phyloP scores from a whole-genome alignment of 2,797 vertebrate species.

The Anguilla megastoma region DNA sequence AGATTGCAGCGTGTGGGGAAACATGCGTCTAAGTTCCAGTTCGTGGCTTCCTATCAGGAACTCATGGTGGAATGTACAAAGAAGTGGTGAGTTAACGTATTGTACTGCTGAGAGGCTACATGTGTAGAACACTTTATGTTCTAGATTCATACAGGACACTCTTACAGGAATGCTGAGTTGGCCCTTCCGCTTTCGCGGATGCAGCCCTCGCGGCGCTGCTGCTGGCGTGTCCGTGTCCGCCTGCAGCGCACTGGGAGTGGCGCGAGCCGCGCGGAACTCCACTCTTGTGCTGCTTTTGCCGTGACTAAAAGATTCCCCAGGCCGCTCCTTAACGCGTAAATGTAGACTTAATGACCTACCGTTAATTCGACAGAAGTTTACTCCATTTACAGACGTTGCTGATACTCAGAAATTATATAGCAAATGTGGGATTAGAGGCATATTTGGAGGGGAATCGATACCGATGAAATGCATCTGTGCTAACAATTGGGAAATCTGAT shows the following conservation, averaged over 20 bases:
- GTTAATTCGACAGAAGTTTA: neutral
- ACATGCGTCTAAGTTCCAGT: constrained; percentile 81
- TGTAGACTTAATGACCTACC: neutral
- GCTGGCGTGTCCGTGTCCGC: constrained; percentile 29
- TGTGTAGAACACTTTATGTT: constrained; percentile 25
- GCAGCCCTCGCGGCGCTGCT: constrained; percentile 22
- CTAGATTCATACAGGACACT: neutral
- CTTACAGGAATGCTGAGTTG: constrained; percentile 42
- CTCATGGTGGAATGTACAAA: constrained; percentile 82
- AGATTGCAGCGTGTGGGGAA: constrained; percentile 81
- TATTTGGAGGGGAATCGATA: neutral
- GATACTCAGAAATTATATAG: neutral
- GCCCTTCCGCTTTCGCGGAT: constrained; percentile 32
- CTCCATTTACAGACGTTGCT: neutral
- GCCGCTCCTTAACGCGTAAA: neutral
- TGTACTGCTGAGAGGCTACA: neutral
- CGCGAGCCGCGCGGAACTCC: constrained; percentile 20
- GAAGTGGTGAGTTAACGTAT: constrained; percentile 76
- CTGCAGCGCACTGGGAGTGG: neutral
- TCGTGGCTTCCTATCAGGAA: constrained; percentile 82
- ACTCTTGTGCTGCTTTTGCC: neutral
- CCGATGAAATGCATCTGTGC: neutral
- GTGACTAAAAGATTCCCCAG: neutral
- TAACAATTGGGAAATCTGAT: neutral
- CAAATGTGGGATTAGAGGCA: neutral